Conservation (phyloP, 1,140 invertebrate species). For the Bilobella aurantiaca region DNA sequence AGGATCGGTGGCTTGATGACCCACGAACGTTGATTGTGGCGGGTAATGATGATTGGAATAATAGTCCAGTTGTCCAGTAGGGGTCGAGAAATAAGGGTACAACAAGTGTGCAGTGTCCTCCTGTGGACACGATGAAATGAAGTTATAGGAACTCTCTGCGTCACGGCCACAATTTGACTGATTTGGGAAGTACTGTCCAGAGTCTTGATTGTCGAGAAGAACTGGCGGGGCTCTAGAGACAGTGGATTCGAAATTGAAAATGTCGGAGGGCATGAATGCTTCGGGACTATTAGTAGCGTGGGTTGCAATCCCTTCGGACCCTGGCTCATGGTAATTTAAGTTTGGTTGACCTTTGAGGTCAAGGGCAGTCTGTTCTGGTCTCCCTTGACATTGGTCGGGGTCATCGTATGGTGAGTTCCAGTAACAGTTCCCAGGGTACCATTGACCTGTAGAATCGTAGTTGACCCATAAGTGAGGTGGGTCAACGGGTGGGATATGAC, state of each 20-base stretch:
- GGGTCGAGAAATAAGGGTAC: too few species aligned
- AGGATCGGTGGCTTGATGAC: too few species aligned
- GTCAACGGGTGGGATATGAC: not conserved
- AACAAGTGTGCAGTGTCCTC: too few species aligned
- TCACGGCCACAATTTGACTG: too few species aligned
- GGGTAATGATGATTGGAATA: too few species aligned
- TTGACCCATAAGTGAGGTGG: conserved; percentile 9
- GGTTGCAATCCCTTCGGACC: not conserved
- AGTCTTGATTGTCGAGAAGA: not conserved
- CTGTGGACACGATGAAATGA: too few species aligned
- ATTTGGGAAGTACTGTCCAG: too few species aligned
- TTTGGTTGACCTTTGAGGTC: not conserved
- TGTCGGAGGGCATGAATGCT: conserved; percentile 29
- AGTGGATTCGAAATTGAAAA: conserved; percentile 27
- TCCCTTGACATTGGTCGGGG: not conserved
- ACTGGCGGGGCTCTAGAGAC: not conserved
- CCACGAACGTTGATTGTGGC: too few species aligned
- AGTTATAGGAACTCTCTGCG: too few species aligned
- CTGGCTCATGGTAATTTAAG: not conserved
- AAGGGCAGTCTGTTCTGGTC: not conserved
- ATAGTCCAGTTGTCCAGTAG: too few species aligned
- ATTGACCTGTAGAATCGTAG: conserved; percentile 2
- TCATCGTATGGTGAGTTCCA: not conserved
- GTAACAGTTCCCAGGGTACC: not conserved
- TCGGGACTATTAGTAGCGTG: conserved; percentile 16